A percentile compares a stretch with the other conserved stretches of the same genome.
Evolutionary conservation across 2,888 invertebrate genomes (phyloP).

Genomic region (Monoplex corrugatus): DNA sequence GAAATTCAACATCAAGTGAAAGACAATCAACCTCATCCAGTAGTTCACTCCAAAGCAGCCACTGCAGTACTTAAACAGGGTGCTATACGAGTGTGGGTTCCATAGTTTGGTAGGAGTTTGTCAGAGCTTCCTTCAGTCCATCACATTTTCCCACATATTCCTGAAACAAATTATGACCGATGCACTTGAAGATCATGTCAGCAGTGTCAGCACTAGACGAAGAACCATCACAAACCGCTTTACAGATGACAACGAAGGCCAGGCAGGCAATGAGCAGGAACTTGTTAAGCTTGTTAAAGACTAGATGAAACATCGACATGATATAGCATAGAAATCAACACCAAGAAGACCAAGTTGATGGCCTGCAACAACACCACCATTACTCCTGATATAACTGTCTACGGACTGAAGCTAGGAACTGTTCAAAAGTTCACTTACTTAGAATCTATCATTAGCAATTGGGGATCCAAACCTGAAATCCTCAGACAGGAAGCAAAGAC

Average conservation of each 20-base stretch:
- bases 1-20: too few species aligned
- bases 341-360: neutral
- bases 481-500: neutral
- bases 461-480: conserved; percentile 40
- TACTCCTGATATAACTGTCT: neutral
- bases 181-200: neutral
- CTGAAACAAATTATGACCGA: neutral
- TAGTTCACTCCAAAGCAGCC: neutral
- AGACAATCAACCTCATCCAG: too few species aligned
- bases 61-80: neutral
- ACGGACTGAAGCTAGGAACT: neutral
- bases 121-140: neutral
- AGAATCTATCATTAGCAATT: conserved; percentile 57
- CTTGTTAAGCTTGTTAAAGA: neutral
- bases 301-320: neutral
- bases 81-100: neutral
- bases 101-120: neutral
- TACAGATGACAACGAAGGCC: neutral
- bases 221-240: neutral
- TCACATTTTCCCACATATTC: neutral
- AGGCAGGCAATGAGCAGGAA: neutral
- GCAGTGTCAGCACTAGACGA: neutral
- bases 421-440: neutral
- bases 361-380: neutral
- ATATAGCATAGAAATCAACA: neutral